Evolutionary conservation across 2,797 vertebrate genomes (phyloP).

Genomic region (Synaphobranchus kaupii): DNA sequence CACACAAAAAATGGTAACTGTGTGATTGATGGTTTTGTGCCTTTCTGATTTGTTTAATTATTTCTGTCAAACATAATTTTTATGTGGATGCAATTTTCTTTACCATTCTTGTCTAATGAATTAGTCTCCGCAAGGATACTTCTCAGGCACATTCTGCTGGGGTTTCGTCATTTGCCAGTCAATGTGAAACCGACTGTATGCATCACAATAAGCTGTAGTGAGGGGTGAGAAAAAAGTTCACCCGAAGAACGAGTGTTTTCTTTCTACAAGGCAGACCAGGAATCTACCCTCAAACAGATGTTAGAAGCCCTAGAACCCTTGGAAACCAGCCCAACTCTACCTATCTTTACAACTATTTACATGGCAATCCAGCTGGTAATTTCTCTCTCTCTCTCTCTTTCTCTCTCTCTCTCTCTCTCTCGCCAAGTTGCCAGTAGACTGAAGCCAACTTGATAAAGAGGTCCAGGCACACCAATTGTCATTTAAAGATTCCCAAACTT

Average conservation of each 20-base stretch:
- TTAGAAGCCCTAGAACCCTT: conserved; percentile 84
- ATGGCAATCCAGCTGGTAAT: conserved; percentile 87
- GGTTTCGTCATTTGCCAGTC: conserved; percentile 2
- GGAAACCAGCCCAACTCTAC: conserved; percentile 84
- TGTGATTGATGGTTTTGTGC: conserved; percentile 34
- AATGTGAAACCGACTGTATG: conserved; percentile 57
- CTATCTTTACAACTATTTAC: conserved; percentile 96
- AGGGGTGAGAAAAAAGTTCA: conserved; percentile 67
- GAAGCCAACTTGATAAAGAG: conserved; percentile 63
- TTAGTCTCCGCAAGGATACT: background rate
- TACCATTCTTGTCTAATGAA: background rate
- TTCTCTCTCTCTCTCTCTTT: conserved; percentile 48
- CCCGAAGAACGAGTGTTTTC: conserved; percentile 74
- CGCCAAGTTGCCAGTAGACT: conserved; percentile 21
- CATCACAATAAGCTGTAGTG: conserved; percentile 68
- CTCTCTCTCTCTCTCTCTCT: conserved; percentile 8
- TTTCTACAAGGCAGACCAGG: conserved; percentile 78
- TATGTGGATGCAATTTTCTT: background rate
- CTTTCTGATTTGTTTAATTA: background rate
- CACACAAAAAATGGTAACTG: conserved; percentile 23
- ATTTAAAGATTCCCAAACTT: conserved; percentile 6
- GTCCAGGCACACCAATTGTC: conserved; percentile 31
- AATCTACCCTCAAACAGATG: conserved; percentile 92
- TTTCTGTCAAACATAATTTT: background rate
- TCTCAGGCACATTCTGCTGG: background rate